Conservation (phyloP, 1,140 invertebrate genomes). For the Hydropsyche tenuis region DNA sequence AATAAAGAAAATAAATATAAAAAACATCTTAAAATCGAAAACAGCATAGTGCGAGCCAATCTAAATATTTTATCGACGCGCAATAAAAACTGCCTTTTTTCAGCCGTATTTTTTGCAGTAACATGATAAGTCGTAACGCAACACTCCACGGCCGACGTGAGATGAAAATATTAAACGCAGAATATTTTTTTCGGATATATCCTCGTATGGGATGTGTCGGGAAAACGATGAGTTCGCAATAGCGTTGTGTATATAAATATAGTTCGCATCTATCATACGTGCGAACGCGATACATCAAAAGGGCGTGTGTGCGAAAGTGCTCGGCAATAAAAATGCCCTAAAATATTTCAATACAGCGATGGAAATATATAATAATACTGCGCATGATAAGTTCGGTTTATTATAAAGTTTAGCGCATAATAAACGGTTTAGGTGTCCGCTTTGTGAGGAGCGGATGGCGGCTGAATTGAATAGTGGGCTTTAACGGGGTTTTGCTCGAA, state of each 20-base stretch:
- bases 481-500: too few species aligned
- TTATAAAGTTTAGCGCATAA: too few species aligned
- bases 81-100: not conserved
- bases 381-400: too few species aligned
- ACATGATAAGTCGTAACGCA: conserved; percentile 12
- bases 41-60: not conserved
- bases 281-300: conserved; percentile 2
- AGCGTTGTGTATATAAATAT: not conserved
- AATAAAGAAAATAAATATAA: not conserved
- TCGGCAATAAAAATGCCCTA: conserved; percentile 2
- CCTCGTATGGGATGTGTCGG: conserved; percentile 1
- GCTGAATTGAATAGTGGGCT: too few species aligned
- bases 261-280: conserved; percentile 12
- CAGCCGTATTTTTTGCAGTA: not conserved
- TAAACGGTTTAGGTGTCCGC: too few species aligned
- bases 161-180: conserved; percentile 25
- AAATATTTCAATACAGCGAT: not conserved
- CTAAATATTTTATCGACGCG: conserved; percentile 24
- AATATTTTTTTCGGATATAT: conserved; percentile 4
- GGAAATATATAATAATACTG: too few species aligned
- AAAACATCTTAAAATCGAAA: not conserved
- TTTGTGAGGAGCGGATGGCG: too few species aligned
- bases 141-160: conserved; percentile 5
- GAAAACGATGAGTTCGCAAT: conserved; percentile 17
- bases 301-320: not conserved